Conservation (phyloP, 1,140 invertebrate species). For the Mamestra configurata region DNA sequence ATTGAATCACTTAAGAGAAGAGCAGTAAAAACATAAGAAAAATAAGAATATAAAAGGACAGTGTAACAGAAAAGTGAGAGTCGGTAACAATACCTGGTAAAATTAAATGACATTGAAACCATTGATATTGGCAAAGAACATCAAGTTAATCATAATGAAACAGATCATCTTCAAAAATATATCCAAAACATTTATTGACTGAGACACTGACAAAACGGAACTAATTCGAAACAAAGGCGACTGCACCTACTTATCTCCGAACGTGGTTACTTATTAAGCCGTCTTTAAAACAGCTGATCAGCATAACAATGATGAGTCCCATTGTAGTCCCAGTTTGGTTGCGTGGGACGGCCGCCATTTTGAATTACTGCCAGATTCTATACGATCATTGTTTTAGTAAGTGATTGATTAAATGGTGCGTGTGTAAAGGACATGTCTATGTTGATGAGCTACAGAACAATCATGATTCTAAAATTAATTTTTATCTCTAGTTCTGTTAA, state of each 20-base stretch:
- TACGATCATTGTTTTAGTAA: constrained; percentile 33
- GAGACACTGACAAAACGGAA: not conserved
- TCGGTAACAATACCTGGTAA: too few species aligned
- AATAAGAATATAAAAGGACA: too few species aligned
- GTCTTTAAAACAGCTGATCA: not conserved
- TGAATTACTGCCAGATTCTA: constrained; percentile 26
- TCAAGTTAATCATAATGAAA: too few species aligned
- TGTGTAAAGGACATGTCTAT: not conserved
- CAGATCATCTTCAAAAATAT: not conserved
- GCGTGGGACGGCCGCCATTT: constrained; percentile 33
- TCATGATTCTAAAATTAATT: too few species aligned
- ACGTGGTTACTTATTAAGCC: constrained; percentile 18
- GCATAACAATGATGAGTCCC: constrained; percentile 24
- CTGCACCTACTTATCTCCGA: not conserved
- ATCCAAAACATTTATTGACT: not conserved
- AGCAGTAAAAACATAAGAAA: too few species aligned
- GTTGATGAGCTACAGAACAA: not conserved
- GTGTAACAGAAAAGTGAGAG: too few species aligned
- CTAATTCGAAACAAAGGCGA: constrained; percentile 1
- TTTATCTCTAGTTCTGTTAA: too few species aligned
- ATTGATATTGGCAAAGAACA: too few species aligned
- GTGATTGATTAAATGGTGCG: not conserved
- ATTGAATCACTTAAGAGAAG: too few species aligned
- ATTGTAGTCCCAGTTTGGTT: constrained; percentile 32
- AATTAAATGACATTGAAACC: too few species aligned